A percentile compares a stretch with the other conserved stretches of the same genome.
These are phyloP conservation scores for Pteronotus mesoamericanus DNA, from an alignment of 2,797 vertebrate genomes.

Conservation along the genomic window DNA sequence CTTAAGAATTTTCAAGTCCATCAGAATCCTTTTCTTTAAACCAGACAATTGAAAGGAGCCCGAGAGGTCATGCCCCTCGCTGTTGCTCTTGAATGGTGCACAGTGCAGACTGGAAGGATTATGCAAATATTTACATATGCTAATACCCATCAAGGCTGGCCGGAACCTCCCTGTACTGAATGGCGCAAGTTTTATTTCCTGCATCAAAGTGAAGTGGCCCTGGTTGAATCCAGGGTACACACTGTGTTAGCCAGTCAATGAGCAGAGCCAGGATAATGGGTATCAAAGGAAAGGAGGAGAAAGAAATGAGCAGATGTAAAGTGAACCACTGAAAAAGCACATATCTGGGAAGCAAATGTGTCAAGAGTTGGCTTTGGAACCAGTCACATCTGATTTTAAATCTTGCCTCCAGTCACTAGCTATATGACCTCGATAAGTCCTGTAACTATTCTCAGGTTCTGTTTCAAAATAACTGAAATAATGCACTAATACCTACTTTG, in stretches of 20 bases:
- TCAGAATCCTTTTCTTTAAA: background rate
- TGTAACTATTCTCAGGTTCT: background rate
- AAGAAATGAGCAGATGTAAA: background rate
- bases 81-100: background rate
- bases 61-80: accelerated
- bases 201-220: background rate
- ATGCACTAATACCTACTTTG: background rate
- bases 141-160: background rate
- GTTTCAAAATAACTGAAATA: background rate
- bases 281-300: background rate
- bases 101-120: background rate
- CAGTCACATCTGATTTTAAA: background rate
- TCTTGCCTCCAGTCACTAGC: background rate
- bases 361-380: background rate
- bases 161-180: background rate
- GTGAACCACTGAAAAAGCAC: background rate
- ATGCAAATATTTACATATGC: background rate
- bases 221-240: background rate
- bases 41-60: background rate
- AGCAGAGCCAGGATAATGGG: background rate
- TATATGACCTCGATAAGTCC: background rate
- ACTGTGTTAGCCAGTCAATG: background rate
- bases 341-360: background rate
- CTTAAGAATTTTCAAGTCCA: background rate
- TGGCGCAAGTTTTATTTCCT: background rate